phyloP scores from a whole-genome alignment of 30 jellyfish, hydroid and myxozoan species.

The Turritopsis rubra region DNA sequence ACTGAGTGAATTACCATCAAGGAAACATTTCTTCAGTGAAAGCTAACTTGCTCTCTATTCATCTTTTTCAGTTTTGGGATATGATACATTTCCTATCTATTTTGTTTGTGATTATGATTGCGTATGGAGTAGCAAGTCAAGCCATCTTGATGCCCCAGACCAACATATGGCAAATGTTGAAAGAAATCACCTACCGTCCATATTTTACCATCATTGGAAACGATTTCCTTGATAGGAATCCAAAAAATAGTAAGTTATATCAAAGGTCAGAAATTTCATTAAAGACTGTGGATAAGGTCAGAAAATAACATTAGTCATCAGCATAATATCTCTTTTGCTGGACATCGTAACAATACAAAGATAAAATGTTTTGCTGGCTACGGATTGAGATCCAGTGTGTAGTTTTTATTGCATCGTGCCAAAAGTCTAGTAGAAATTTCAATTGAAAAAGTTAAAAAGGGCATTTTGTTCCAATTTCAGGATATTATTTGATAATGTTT shows the following conservation, averaged over 20 bases:
- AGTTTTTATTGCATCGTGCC: too few species aligned
- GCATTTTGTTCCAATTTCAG: too few species aligned
- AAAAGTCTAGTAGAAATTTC: too few species aligned
- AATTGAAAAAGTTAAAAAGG: too few species aligned
- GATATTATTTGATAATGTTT: too few species aligned
- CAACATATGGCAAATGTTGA: not conserved
- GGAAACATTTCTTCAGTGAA: not conserved
- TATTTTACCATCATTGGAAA: not conserved
- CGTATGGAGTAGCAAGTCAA: not conserved
- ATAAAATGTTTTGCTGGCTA: too few species aligned
- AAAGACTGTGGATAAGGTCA: not conserved
- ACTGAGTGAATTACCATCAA: too few species aligned
- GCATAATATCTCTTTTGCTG: too few species aligned
- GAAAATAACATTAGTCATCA: too few species aligned
- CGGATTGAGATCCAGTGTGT: too few species aligned
- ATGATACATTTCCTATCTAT: slow-evolving; percentile 7
- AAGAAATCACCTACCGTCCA: not conserved
- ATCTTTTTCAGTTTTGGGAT: not conserved
- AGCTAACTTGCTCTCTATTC: not conserved
- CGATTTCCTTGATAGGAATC: not conserved
- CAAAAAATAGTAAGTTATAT: not conserved
- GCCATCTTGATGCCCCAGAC: not conserved
- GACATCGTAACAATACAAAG: too few species aligned
- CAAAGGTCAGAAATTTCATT: not conserved
- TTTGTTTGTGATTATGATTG: not conserved